Conservation (phyloP, 1,140 invertebrate species). For the Heliconius hermathena region DNA sequence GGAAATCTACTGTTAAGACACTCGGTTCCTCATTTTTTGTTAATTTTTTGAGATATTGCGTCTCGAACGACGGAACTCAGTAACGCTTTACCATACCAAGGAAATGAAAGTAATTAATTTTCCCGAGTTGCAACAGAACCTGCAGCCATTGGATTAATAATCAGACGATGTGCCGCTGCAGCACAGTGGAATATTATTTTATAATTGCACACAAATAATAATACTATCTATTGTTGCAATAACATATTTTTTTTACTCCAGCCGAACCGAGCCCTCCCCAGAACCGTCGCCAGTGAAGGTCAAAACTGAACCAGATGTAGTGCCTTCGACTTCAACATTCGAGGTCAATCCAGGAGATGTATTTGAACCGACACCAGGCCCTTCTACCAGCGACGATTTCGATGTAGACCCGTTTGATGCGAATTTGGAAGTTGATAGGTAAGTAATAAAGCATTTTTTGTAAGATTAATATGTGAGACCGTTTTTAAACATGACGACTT, state of each 20-base stretch:
- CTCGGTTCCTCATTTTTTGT: too few species aligned
- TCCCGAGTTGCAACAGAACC: too few species aligned
- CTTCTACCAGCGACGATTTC: slow-evolving; percentile 53
- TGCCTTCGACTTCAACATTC: slow-evolving; percentile 49
- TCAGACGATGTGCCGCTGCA: too few species aligned
- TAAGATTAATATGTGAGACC: neutral
- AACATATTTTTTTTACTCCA: slow-evolving; percentile 18
- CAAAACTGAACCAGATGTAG: slow-evolving; percentile 57
- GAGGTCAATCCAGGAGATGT: slow-evolving; percentile 8
- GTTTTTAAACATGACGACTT: too few species aligned
- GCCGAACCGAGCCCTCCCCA: slow-evolving; percentile 40
- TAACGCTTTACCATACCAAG: too few species aligned
- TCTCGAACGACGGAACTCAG: too few species aligned
- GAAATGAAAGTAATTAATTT: too few species aligned
- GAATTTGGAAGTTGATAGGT: slow-evolving; percentile 45
- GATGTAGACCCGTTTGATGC: slow-evolving; percentile 23
- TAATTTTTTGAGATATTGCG: too few species aligned
- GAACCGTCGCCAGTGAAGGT: slow-evolving; percentile 42
- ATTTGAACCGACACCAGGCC: slow-evolving; percentile 38
- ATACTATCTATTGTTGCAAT: neutral
- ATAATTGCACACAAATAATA: too few species aligned
- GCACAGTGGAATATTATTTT: too few species aligned
- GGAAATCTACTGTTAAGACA: too few species aligned
- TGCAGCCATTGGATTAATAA: too few species aligned
- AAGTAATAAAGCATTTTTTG: neutral